Evolutionary conservation across 2,888 invertebrate species (phyloP), one percentile per base, ranked within the genome.

Genomic region (Agonopterix subpropinquella): DNA sequence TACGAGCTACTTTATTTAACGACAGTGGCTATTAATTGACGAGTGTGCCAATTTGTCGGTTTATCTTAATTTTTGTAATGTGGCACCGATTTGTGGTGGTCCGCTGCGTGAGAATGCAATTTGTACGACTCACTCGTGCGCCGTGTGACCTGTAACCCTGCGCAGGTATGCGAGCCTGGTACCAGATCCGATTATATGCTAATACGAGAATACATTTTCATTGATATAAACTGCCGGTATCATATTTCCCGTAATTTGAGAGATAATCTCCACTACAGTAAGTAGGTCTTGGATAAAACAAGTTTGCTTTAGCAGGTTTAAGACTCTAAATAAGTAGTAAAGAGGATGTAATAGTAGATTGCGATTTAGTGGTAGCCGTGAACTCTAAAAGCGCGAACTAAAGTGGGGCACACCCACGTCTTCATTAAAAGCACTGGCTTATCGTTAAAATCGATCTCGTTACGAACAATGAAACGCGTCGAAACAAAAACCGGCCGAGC

Each of bases 401-500:
- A 61, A 58, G 56, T 57, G 28, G 52, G 59, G 71, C 78, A 78
- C 85, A 80, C 84, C 83, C 85, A 84, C 84, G 80, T 81, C 82
- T 84, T 84, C 84, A 85, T 86, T 85, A 85, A 77, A 81, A 78
- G 63, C 67, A 54, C 62, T 59, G 67, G 65, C 70, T 79, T 87
- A 86, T 86, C 86, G 75, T 67, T 65, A 77, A 79, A 81, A 83
- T 85, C 82, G 77, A 85, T 86, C 86, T 85, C 79, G 82, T 81
- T 80, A 81, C 80, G 77, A 82, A 85, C 85, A 85, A 84, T 84
- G 82, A 79, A 78, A 85, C 78, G 75, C 73, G 76, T 77, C 81
- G 80, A 78, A 80, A 85, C 83, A 84, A 84, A 82, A 83, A 82
- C 78, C 77, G 72, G 68, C 76, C 79, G 73, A 77, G 61, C 83